phyloP scores from a whole-genome alignment of 1,140 invertebrate species.

The Dufourea novaeangliae region DNA sequence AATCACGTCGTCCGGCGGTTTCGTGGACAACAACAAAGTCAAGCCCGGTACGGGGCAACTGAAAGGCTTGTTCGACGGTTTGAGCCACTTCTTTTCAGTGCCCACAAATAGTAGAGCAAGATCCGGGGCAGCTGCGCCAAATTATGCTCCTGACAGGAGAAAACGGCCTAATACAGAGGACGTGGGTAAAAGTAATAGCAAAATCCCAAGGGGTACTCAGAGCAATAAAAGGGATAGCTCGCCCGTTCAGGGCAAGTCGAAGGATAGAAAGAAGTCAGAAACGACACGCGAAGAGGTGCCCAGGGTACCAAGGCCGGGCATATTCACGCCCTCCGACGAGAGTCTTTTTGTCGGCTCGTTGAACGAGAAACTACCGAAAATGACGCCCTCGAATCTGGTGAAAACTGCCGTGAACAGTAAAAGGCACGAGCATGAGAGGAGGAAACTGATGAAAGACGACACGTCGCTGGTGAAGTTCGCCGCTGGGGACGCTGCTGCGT shows the following conservation, averaged over 20 bases:
- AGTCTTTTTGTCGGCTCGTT: constrained; percentile 49
- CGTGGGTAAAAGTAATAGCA: constrained; percentile 40
- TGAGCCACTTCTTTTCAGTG: constrained; percentile 91
- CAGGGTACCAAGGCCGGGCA: constrained; percentile 70
- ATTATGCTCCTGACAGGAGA: constrained; percentile 81
- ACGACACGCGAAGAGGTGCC: constrained; percentile 15
- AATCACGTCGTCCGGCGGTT: background rate
- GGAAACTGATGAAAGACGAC: constrained; percentile 74
- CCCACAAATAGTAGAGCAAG: constrained; percentile 83
- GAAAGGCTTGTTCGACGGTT: constrained; percentile 90
- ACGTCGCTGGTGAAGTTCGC: constrained; percentile 74
- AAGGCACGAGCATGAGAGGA: constrained; percentile 82
- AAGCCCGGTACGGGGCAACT: constrained; percentile 85
- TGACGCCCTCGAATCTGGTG: constrained; percentile 85
- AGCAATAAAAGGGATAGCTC: constrained; percentile 42
- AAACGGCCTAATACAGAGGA: constrained; percentile 72
- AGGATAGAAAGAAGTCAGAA: constrained; percentile 42
- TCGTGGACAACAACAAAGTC: constrained; percentile 68
- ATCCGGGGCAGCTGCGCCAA: constrained; percentile 79
- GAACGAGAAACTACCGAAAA: constrained; percentile 72
- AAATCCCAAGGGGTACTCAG: constrained; percentile 37
- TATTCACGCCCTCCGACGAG: constrained; percentile 73
- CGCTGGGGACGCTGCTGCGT: constrained; percentile 22
- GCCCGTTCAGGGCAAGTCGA: constrained; percentile 34
- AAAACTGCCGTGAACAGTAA: constrained; percentile 86